Evolutionary conservation across 2,113 vertebrate species (phyloP), one percentile per base, ranked within the genome.

Genomic region (Glaucidium brasilianum): DNA sequence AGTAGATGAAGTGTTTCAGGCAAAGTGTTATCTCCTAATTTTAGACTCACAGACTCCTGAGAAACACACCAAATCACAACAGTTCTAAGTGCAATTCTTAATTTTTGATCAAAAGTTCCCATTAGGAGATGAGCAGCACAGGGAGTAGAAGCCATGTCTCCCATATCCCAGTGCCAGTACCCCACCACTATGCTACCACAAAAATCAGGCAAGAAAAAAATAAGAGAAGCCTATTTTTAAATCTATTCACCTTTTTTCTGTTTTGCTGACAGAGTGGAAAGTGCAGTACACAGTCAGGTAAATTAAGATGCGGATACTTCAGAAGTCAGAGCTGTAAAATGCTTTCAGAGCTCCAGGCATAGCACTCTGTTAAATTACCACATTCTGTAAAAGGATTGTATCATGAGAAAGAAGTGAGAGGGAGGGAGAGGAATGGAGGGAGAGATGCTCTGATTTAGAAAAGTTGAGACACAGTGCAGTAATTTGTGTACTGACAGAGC

Each of bases 131-230:
- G 4, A 76, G 9, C 11, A 76, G 34, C 34, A 18, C 7, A 9
- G 5, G 35, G 26, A 78, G 34, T 2, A 84, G 19, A 4, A 74
- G 20, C 8, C 21, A n/a, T 13, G 5, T 10, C 21, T 73, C 52
- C 17, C 26, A 71, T 9, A 50, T 30, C 32, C 18, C 25, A 75
- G 18, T 16, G n/a, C 20, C 18, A 56, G 22, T 41, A 30, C 29
- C 7, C 13, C 26, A 62, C 12, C n/a, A 67, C 11, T 58, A n/a
- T 0, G 1, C 11, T 27, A 80, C 14, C 34, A 22, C 12, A 11
- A 84, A 77, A 78, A 81, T 37, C 2, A 74, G 23, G 43, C 3
- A 18, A 50, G 15, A 47, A 43, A 73, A 64, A 74, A 74, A 50
- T 23, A 58, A 55, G 35, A 49, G 1, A 67, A 85, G 12, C 7